These are phyloP conservation scores for Ceuthmochares aereus DNA, from an alignment of 2,113 vertebrate species.

Conservation along the genomic window DNA sequence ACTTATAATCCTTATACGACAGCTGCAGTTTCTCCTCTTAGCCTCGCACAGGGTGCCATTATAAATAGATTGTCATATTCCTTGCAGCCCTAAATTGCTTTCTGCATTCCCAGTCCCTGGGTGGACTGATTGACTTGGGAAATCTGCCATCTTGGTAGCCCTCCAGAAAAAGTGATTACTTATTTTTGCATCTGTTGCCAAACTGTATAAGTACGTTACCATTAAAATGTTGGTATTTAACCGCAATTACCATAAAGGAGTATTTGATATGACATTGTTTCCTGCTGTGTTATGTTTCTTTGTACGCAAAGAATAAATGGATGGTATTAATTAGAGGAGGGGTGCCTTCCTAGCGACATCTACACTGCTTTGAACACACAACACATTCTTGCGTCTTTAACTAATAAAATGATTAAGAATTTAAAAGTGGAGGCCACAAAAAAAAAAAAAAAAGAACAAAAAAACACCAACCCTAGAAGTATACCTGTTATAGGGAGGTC, in stretches of 20 bases:
- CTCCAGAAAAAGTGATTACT: conserved; percentile 38
- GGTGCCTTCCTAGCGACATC: neutral
- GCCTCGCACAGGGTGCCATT: conserved; percentile 56
- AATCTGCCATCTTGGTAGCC: conserved; percentile 23
- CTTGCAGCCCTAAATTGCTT: conserved; percentile 59
- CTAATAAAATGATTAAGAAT: neutral
- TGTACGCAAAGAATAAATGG: neutral
- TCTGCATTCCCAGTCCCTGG: conserved; percentile 35
- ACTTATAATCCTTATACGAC: conserved; percentile 69
- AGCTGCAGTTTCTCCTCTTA: conserved; percentile 74
- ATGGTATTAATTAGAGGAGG: conserved; percentile 17
- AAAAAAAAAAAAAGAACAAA: neutral
- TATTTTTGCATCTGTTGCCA: conserved; percentile 51
- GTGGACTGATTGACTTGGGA: conserved; percentile 52
- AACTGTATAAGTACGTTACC: conserved; percentile 23
- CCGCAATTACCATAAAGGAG: conserved; percentile 1
- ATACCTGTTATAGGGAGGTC: neutral
- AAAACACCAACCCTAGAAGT: neutral
- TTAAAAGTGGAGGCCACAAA: neutral
- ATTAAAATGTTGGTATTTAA: conserved; percentile 44
- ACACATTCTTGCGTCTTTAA: neutral
- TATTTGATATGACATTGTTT: conserved; percentile 57
- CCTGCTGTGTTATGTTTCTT: conserved; percentile 32
- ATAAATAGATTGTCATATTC: conserved; percentile 74
- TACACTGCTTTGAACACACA: neutral